A percentile compares a stretch with the other conserved stretches of the same genome.
phyloP scores from a whole-genome alignment of 2,797 vertebrate genomes.

The Xenopus petersii region DNA sequence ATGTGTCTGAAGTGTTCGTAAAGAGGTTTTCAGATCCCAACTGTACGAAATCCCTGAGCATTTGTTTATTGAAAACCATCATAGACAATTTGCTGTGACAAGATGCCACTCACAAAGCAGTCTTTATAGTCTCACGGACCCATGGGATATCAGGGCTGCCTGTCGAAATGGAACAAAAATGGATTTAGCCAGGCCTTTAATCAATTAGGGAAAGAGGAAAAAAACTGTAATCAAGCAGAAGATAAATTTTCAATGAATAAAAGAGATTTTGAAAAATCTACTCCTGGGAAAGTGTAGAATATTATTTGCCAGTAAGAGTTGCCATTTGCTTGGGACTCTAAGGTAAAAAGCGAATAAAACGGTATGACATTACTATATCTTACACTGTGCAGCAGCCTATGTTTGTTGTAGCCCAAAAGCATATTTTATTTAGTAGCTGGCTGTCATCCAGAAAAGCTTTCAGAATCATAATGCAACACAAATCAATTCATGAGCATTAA shows the following conservation, averaged over 20 bases:
- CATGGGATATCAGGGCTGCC: constrained; percentile 37
- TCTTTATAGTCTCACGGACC: constrained; percentile 36
- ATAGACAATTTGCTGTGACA: constrained; percentile 45
- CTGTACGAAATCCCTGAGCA: constrained; percentile 41
- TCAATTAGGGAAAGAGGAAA: constrained; percentile 36
- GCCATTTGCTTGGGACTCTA: constrained; percentile 23
- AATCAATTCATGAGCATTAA: constrained; percentile 34
- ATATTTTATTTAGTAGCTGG: constrained; percentile 22
- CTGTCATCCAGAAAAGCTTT: constrained; percentile 41
- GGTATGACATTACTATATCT: constrained; percentile 3
- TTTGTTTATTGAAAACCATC: constrained; percentile 48
- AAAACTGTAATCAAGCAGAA: constrained; percentile 37
- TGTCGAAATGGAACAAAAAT: constrained; percentile 47
- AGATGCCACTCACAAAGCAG: constrained; percentile 40
- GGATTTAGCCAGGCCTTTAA: constrained; percentile 44
- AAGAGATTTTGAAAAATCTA: constrained; percentile 36
- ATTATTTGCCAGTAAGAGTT: constrained; percentile 11
- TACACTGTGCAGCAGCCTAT: constrained; percentile 16
- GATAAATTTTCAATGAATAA: constrained; percentile 38
- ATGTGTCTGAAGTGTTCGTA: constrained; percentile 37
- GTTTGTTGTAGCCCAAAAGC: constrained; percentile 24
- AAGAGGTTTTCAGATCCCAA: constrained; percentile 38
- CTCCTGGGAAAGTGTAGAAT: constrained; percentile 39
- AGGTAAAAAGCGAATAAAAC: constrained; percentile 23
- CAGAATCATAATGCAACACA: constrained; percentile 22